Evolutionary conservation across 2,797 vertebrate species (phyloP).

Genomic region (Typhlichthys eigenmanni): DNA sequence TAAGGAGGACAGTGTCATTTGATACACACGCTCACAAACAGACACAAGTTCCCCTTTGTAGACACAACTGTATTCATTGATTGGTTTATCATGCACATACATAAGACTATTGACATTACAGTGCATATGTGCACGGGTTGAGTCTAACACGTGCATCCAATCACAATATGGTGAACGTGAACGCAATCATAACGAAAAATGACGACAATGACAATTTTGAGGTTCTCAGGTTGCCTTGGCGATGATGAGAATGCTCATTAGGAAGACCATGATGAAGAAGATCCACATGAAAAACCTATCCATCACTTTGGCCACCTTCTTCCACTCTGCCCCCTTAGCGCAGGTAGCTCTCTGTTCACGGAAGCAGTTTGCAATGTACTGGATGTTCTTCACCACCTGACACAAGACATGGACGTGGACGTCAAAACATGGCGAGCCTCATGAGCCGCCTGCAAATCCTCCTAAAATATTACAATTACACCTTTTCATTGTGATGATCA

Average conservation of each 20-base stretch:
- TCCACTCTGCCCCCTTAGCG: conserved; percentile 92
- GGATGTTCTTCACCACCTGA: conserved; percentile 85
- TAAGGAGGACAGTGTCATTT: too few relatives aligned
- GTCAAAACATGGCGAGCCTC: background rate
- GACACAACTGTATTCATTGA: conserved; percentile 11
- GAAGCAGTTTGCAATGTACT: conserved; percentile 93
- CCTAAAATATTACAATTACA: too few relatives aligned
- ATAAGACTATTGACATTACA: conserved; percentile 6
- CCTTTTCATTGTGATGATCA: too few relatives aligned
- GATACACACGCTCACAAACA: too few relatives aligned
- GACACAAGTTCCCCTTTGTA: conserved; percentile 3
- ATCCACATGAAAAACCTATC: conserved; percentile 99
- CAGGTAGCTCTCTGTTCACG: conserved; percentile 88
- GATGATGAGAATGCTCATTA: conserved; percentile 94
- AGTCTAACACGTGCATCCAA: conserved; percentile 24
- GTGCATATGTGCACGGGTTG: conserved; percentile 19
- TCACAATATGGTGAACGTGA: background rate
- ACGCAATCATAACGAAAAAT: background rate
- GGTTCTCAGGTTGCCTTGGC: conserved; percentile 85
- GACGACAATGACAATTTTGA: background rate
- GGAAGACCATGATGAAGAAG: conserved; percentile 97
- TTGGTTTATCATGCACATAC: conserved; percentile 2
- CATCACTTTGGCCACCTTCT: conserved; percentile 98
- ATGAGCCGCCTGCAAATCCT: background rate
- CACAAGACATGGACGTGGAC: conserved; percentile 17